A percentile compares a stretch with the other conserved stretches of the same genome.
These are phyloP conservation scores for Neostethus bicornis DNA, from an alignment of 2,797 vertebrate genomes.

Conservation along the genomic window DNA sequence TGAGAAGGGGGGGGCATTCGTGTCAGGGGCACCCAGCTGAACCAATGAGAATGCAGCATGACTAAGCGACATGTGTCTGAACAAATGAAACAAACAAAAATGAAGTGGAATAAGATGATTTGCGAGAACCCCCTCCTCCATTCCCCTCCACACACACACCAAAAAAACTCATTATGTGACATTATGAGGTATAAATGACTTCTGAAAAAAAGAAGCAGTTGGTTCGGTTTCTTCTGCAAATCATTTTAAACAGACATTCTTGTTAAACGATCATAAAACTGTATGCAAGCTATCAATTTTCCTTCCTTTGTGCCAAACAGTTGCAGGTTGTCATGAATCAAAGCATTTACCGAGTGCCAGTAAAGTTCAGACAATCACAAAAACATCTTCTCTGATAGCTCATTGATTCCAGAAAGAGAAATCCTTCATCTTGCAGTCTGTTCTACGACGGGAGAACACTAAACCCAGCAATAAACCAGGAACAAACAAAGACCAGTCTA, in stretches of 20 bases:
- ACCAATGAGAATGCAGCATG: constrained; percentile 57
- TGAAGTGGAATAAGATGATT: constrained; percentile 13
- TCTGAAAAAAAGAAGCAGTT: not conserved
- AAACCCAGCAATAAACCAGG: constrained; percentile 14
- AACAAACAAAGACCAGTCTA: constrained; percentile 8
- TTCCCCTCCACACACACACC: too few species aligned
- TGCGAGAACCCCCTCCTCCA: too few species aligned
- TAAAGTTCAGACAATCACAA: constrained; percentile 45
- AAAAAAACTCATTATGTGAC: constrained; percentile 52
- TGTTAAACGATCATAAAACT: constrained; percentile 28
- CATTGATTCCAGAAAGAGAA: constrained; percentile 16
- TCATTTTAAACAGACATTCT: constrained; percentile 12
- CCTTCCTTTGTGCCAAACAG: constrained; percentile 28
- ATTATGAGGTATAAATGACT: constrained; percentile 39
- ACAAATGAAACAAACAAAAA: constrained; percentile 69
- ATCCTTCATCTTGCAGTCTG: constrained; percentile 11
- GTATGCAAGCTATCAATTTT: constrained; percentile 18
- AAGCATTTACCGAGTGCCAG: constrained; percentile 26
- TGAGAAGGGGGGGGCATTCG: constrained; percentile 64
- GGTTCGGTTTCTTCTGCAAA: constrained; percentile 14
- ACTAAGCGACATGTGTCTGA: constrained; percentile 47
- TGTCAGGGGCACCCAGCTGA: constrained; percentile 37
- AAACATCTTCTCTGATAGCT: constrained; percentile 46
- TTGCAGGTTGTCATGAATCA: constrained; percentile 34
- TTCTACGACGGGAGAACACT: constrained; percentile 13